Evolutionary conservation across 2,888 invertebrate genomes (phyloP).

Genomic region (Thecophora atra): DNA sequence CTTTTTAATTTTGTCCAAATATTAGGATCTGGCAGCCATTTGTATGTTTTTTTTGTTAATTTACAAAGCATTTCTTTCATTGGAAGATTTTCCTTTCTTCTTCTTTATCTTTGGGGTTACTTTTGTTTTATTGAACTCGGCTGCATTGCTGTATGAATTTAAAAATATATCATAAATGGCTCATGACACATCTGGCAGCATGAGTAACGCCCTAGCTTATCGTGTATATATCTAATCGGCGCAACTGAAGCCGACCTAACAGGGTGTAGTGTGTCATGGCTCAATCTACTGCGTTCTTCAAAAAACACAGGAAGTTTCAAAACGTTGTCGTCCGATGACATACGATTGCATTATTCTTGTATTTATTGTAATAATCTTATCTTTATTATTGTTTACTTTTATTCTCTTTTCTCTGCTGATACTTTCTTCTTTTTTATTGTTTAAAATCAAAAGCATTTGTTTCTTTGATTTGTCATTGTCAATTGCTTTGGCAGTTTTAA

Average conservation of each 20-base stretch:
- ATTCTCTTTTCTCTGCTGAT: neutral
- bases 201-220: no score
- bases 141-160: no score
- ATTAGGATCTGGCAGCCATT: neutral
- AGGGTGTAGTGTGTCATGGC: neutral
- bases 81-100: neutral
- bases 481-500: no score
- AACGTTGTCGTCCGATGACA: neutral
- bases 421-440: neutral
- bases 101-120: neutral
- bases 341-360: neutral
- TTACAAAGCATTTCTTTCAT: neutral
- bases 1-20: no score
- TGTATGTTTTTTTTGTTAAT: neutral
- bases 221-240: no score
- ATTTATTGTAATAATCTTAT: neutral
- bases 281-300: neutral
- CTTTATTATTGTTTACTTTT: neutral
- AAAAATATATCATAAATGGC: no score
- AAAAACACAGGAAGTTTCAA: neutral
- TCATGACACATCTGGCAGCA: no score
- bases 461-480: neutral
- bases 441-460: neutral
- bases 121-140: conserved; percentile 12
- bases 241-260: no score